phyloP scores from a whole-genome alignment of 2,888 invertebrate genomes.

The Eristalinus aeneus region DNA sequence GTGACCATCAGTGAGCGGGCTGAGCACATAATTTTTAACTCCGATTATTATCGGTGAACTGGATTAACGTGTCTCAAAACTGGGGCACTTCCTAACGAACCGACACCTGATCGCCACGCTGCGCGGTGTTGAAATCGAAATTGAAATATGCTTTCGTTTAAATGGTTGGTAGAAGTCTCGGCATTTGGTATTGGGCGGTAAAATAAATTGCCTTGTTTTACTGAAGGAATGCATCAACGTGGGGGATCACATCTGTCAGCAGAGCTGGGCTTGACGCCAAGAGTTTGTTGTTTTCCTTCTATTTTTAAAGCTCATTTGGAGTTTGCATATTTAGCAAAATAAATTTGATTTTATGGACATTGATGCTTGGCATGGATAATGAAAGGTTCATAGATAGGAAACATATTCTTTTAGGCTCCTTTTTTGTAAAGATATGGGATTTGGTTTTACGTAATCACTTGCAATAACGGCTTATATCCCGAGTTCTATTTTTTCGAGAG shows the following conservation, averaged over 20 bases:
- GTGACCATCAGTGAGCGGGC: conserved; percentile 62
- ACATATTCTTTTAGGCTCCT: too few relatives aligned
- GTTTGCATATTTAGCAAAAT: too few relatives aligned
- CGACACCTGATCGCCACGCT: neutral
- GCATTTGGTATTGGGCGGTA: neutral
- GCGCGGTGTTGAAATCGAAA: conserved; percentile 14
- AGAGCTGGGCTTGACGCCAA: neutral
- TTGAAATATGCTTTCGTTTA: conserved; percentile 7
- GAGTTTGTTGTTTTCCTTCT: too few relatives aligned
- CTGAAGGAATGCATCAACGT: neutral
- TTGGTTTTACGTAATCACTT: too few relatives aligned
- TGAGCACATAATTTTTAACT: conserved; percentile 52
- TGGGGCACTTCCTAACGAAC: conserved; percentile 23
- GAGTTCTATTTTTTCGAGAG: too few relatives aligned
- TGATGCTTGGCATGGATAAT: too few relatives aligned
- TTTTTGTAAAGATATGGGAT: too few relatives aligned
- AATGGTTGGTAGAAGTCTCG: neutral
- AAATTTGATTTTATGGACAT: too few relatives aligned
- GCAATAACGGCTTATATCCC: too few relatives aligned
- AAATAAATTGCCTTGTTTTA: neutral
- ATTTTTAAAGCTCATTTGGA: too few relatives aligned
- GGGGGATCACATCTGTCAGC: neutral
- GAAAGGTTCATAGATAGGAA: too few relatives aligned
- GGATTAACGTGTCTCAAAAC: conserved; percentile 52
- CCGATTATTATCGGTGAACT: conserved; percentile 49